Evolutionary conservation across 2,888 invertebrate genomes (phyloP).

Genomic region (Coelopa pilipes): DNA sequence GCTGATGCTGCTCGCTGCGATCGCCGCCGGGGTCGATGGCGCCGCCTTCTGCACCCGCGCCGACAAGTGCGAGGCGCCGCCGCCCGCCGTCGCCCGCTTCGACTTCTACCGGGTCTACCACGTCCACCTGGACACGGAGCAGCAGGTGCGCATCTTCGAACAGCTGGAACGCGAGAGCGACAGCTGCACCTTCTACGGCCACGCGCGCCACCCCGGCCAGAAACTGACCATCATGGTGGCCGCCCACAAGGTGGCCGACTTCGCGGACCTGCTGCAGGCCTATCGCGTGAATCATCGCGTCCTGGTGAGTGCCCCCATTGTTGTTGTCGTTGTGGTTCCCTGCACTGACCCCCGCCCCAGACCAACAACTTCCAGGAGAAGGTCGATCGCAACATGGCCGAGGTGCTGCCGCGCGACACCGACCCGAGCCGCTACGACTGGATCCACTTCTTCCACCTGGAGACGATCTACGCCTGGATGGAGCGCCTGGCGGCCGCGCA

Average conservation of each 20-base stretch:
- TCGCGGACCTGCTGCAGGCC: conserved; percentile 52
- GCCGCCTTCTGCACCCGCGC: conserved; percentile 45
- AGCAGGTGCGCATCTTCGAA: conserved; percentile 53
- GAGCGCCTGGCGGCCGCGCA: conserved; percentile 50
- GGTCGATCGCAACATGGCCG: conserved; percentile 54
- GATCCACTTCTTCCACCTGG: conserved; percentile 61
- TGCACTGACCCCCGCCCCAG: conserved; percentile 16
- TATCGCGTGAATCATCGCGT: conserved; percentile 56
- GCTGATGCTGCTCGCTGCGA: no score
- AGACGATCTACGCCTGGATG: conserved; percentile 62
- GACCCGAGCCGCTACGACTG: conserved; percentile 54
- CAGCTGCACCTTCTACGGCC: conserved; percentile 57
- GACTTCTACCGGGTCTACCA: conserved; percentile 61
- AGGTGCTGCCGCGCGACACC: conserved; percentile 49
- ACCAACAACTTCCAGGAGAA: conserved; percentile 55
- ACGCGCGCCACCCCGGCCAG: conserved; percentile 55
- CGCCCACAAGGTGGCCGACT: conserved; percentile 59
- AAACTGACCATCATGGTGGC: conserved; percentile 60
- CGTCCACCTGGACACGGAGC: conserved; percentile 49
- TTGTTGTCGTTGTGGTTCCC: not conserved
- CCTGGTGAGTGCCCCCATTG: conserved; percentile 45
- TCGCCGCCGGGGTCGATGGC: not conserved
- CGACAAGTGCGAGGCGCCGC: conserved; percentile 40
- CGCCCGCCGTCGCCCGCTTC: conserved; percentile 53
- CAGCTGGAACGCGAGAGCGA: conserved; percentile 58